Conservation (phyloP, 2,113 vertebrate species). For the Neoarius graeffei region DNA sequence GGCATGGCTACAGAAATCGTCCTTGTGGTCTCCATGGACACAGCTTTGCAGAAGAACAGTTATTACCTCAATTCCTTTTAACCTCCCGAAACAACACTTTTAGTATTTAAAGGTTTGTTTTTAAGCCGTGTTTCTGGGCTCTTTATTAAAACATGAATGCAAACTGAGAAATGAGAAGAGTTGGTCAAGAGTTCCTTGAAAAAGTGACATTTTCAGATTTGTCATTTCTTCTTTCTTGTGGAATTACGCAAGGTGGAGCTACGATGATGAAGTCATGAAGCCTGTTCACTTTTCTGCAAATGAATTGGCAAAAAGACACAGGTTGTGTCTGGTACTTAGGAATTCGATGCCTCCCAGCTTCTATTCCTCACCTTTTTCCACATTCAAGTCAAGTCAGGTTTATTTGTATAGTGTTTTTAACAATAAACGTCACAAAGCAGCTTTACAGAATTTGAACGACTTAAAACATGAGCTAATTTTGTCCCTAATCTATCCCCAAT, state of each 20-base stretch:
- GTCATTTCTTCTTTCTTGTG: not conserved
- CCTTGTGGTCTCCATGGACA: not conserved
- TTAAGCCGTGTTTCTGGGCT: not conserved
- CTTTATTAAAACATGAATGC: not conserved
- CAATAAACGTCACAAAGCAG: too few relatives aligned
- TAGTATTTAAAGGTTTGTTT: not conserved
- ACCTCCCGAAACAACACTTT: not conserved
- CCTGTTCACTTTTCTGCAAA: not conserved
- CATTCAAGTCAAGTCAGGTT: too few relatives aligned
- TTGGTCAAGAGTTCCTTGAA: too few relatives aligned
- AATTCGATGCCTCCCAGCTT: not conserved
- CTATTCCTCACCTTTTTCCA: too few relatives aligned
- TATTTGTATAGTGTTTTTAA: too few relatives aligned
- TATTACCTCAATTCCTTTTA: conserved; percentile 4
- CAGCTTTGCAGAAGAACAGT: not conserved
- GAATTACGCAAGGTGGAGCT: conserved; percentile 18
- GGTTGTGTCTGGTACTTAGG: not conserved
- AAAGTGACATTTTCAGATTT: not conserved
- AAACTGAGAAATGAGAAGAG: too few relatives aligned
- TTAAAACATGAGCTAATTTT: too few relatives aligned
- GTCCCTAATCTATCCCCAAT: too few relatives aligned
- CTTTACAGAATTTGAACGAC: too few relatives aligned
- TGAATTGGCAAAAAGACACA: not conserved
- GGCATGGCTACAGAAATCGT: not conserved
- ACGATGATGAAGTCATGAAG: not conserved